These are phyloP conservation scores for Chionodraco myersi DNA, from an alignment of 2,113 vertebrate genomes.

Conservation along the genomic window DNA sequence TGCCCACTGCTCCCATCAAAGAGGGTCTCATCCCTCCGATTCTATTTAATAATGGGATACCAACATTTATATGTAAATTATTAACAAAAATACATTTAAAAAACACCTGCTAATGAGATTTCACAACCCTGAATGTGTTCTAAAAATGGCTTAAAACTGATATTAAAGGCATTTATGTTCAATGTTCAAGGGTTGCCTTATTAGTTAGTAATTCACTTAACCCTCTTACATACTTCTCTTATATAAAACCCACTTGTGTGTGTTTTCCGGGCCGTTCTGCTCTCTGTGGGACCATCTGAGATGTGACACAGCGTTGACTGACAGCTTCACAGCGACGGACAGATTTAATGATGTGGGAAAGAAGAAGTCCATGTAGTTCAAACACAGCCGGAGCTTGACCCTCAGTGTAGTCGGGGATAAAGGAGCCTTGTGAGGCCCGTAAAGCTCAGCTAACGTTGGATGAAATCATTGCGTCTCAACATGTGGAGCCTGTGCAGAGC, in stretches of 20 bases:
- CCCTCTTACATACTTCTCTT: no score
- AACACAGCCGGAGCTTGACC: conserved; percentile 20
- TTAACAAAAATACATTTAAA: background rate
- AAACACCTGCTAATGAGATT: background rate
- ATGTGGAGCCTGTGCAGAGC: conserved; percentile 2
- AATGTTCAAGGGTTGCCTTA: background rate
- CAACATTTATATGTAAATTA: background rate
- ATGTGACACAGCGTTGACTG: conserved; percentile 2
- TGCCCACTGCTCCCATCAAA: no score
- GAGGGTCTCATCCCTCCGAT: no score
- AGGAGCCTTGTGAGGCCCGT: conserved; percentile 3
- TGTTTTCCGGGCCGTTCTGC: background rate
- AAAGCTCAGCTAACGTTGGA: conserved; percentile 22
- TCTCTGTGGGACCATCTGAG: background rate
- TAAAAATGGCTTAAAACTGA: background rate
- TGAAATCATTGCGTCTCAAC: conserved; percentile 23
- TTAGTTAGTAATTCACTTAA: background rate
- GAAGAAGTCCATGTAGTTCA: conserved; percentile 14
- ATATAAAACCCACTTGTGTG: no score
- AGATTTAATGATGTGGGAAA: conserved; percentile 17
- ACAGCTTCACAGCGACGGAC: conserved; percentile 9
- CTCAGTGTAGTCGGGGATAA: background rate
- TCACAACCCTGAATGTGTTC: background rate
- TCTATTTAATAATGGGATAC: background rate
- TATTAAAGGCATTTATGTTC: background rate